A percentile compares a stretch with the other conserved stretches of the same genome.
These are phyloP conservation scores for Blera fallax DNA, from an alignment of 2,888 invertebrate genomes.

Conservation along the genomic window DNA sequence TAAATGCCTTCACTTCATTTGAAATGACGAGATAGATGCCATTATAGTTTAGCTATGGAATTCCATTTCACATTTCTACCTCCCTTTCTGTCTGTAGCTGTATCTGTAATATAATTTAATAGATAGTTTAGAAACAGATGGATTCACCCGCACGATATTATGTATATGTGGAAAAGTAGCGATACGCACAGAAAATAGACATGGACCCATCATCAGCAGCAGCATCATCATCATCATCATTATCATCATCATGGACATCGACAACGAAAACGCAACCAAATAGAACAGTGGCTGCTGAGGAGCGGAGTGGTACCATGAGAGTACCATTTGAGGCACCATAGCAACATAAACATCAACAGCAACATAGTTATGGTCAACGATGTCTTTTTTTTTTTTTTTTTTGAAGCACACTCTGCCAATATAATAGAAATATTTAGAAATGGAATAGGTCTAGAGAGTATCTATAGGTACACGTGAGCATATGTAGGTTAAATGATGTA, in stretches of 20 bases:
- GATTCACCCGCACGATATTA: conserved; percentile 62
- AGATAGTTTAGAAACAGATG: conserved; percentile 58
- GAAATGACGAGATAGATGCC: conserved; percentile 53
- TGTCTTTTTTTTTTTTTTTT: not conserved
- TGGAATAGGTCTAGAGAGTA: not conserved
- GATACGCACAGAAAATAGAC: conserved; percentile 41
- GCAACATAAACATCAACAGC: conserved; percentile 30
- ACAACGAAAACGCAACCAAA: conserved; percentile 41
- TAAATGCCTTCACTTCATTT: conserved; percentile 61
- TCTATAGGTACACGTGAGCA: not conserved
- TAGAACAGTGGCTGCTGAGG: conserved; percentile 10
- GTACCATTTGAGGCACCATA: conserved; percentile 28
- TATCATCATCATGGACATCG: conserved; percentile 44
- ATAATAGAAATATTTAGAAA: conserved; percentile 39
- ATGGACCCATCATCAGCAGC: conserved; percentile 60
- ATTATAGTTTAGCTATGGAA: conserved; percentile 42
- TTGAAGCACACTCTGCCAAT: conserved; percentile 3
- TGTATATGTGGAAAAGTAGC: not conserved
- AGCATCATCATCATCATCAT: conserved; percentile 60
- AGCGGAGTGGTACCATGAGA: not conserved
- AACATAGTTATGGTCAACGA: conserved; percentile 27
- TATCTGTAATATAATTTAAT: conserved; percentile 62
- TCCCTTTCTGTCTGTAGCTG: not conserved
- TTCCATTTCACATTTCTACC: conserved; percentile 40
- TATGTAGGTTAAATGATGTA: conserved; percentile 36